These are phyloP conservation scores for Hirudinaria manillensis DNA, from an alignment of 2,888 invertebrate species.

Conservation along the genomic window DNA sequence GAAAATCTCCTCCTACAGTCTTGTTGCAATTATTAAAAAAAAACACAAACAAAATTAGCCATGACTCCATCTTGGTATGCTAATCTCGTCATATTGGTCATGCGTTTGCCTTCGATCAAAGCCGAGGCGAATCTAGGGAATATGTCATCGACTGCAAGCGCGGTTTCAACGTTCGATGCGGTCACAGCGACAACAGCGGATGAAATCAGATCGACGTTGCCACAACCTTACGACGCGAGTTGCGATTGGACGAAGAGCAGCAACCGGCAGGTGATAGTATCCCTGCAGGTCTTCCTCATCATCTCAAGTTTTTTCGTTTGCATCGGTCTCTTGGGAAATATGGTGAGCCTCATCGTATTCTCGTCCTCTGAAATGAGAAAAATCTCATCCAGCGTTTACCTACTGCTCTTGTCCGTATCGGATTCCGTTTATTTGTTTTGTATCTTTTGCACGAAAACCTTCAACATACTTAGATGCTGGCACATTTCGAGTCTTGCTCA, in stretches of 20 bases:
- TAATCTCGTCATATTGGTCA: too few species aligned
- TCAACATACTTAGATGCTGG: slow-evolving; percentile 39
- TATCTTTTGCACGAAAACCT: slow-evolving; percentile 37
- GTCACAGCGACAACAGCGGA: too few species aligned
- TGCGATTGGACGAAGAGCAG: slow-evolving; percentile 19
- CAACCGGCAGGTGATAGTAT: slow-evolving; percentile 15
- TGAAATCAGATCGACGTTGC: background rate
- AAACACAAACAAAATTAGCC: too few species aligned
- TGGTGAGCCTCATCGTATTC: slow-evolving; percentile 39
- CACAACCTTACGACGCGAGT: slow-evolving; percentile 23
- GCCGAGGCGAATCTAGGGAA: too few species aligned
- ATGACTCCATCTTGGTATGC: too few species aligned
- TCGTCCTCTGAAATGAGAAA: slow-evolving; percentile 39
- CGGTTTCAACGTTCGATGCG: background rate
- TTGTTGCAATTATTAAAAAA: too few species aligned
- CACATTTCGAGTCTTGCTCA: slow-evolving; percentile 33
- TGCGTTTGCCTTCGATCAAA: too few species aligned
- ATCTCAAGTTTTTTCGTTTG: slow-evolving; percentile 34
- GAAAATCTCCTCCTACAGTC: too few species aligned
- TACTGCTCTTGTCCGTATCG: slow-evolving; percentile 39
- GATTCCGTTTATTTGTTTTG: slow-evolving; percentile 40
- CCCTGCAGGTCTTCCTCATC: slow-evolving; percentile 26
- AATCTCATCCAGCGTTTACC: slow-evolving; percentile 41
- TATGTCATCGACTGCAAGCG: background rate
- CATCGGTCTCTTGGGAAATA: slow-evolving; percentile 39